Evolutionary conservation across 2,888 invertebrate genomes (phyloP), one percentile per base, ranked within the genome.

Genomic region (Rhyacophila evoluta): DNA sequence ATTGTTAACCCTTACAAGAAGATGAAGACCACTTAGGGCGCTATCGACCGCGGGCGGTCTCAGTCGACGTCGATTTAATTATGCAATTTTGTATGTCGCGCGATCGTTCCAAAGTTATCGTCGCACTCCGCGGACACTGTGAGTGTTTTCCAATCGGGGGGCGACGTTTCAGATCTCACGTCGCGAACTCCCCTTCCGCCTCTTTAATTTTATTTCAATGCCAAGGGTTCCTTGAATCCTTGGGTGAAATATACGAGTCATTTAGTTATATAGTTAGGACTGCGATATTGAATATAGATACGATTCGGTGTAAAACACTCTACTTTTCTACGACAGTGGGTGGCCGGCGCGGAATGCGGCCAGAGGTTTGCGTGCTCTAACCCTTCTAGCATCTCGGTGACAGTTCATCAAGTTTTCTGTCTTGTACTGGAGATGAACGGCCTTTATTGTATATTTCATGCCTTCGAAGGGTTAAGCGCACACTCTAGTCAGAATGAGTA

Each of bases 1-100:
- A 74, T 80, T 5, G 91, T 95, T 86, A 95, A 95, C 87, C 96
- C 96, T 79, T 96, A 95, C 89, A 96, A 96, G 89, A 96, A 96
- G 90, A 94, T 96, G 93, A 96, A 96, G 91, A 96, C 96, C 85
- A 95, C 94, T 86, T 94, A 94, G 90, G 29, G 74, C 29, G 11
- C 10, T 27, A 19, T 55, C 15, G 25, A 19, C 55, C 55, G 55
- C 2, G 10, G 10, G 19, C 69, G 28, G 69, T 55, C 55, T 10
- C 55, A 19, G 55, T 55, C 55, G 15, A 19, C 55, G 55, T 55
- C 19, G 19, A 55, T 6, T 55, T 55, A 19, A 55, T 19, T 55
- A 19, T 55, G 19, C 19, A 55, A 55, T 55, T 55, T 55, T 55
- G 19, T 55, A 55, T 55, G 15, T 10, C 19, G 55, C 55, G 55